These are phyloP conservation scores for Hybos culiciformis DNA, from an alignment of 2,888 invertebrate genomes.

Conservation along the genomic window DNA sequence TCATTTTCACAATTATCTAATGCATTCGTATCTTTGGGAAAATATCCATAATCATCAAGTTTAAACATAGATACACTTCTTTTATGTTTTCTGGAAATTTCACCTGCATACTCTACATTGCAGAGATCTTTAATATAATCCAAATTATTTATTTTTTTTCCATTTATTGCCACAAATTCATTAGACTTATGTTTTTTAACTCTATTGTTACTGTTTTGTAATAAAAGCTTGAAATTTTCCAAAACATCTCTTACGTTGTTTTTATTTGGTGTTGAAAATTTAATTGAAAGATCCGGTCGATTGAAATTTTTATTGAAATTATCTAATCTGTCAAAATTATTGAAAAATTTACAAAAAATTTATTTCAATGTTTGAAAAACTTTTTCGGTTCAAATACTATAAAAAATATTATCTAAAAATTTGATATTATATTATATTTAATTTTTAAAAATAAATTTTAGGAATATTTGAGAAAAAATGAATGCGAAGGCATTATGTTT, in stretches of 20 bases:
- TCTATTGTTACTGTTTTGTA: conserved; percentile 13
- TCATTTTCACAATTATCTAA: conserved; percentile 21
- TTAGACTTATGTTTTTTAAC: conserved; percentile 1
- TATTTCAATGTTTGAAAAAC: too few species aligned
- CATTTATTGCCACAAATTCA: conserved; percentile 17
- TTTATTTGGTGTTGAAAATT: conserved; percentile 20
- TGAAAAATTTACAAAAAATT: too few species aligned
- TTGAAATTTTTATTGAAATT: too few species aligned
- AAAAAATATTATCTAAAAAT: too few species aligned
- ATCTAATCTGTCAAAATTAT: too few species aligned
- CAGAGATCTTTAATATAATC: conserved; percentile 10
- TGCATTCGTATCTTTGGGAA: conserved; percentile 17
- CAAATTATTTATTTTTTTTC: conserved; percentile 8
- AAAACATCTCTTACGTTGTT: conserved; percentile 5
- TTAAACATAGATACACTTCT: conserved; percentile 11
- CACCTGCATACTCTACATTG: conserved; percentile 7
- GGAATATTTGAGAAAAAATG: too few species aligned
- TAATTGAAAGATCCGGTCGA: conserved; percentile 24
- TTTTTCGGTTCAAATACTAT: too few species aligned
- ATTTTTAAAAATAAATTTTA: too few species aligned
- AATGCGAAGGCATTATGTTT: too few species aligned
- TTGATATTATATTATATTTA: too few species aligned
- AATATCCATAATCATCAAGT: conserved; percentile 16
- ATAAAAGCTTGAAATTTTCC: conserved; percentile 19
- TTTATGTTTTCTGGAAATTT: not conserved